Percentiles rank a stretch among this genome's conserved stretches.
Evolutionary conservation across 2,797 vertebrate species (phyloP).

Genomic region (Lagocephalus sceleratus): DNA sequence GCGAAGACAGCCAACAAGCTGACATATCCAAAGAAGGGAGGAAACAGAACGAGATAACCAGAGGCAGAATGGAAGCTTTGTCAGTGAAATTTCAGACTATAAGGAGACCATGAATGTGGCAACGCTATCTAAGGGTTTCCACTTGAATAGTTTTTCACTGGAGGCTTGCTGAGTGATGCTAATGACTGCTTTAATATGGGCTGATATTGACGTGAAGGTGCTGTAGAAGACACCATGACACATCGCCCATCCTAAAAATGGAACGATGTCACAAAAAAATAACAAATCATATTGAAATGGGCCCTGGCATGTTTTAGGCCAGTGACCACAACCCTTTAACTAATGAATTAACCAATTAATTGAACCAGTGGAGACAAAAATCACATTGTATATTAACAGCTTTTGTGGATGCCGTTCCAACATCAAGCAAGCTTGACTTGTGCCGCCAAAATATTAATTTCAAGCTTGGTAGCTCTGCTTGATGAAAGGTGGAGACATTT

Average conservation of each 20-base stretch:
- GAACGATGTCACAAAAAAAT: conserved; percentile 20
- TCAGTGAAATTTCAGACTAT: conserved; percentile 13
- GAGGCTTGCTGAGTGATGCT: conserved; percentile 48
- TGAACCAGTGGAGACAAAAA: conserved; percentile 22
- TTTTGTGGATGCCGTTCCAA: conserved; percentile 15
- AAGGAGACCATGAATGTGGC: conserved; percentile 29
- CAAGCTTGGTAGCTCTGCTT: conserved; percentile 54
- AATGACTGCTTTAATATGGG: conserved; percentile 42
- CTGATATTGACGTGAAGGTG: conserved; percentile 49
- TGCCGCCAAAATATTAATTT: conserved; percentile 64
- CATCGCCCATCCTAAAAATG: conserved; percentile 17
- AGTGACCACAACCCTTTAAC: no score
- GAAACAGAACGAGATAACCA: conserved; percentile 6
- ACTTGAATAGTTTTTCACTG: conserved; percentile 45
- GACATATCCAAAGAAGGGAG: no score
- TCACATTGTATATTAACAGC: conserved; percentile 19
- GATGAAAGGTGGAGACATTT: conserved; percentile 60
- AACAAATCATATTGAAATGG: no score
- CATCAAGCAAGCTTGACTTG: conserved; percentile 27
- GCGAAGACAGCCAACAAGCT: neutral
- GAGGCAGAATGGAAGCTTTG: conserved; percentile 28
- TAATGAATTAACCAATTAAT: conserved; percentile 3
- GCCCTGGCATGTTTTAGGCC: no score
- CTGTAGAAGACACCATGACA: conserved; percentile 26
- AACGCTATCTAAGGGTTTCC: conserved; percentile 43